A percentile compares a stretch with the other conserved stretches of the same genome.
These are phyloP conservation scores for Dasyprocta punctata DNA, from an alignment of 2,113 vertebrate species.

Conservation along the genomic window DNA sequence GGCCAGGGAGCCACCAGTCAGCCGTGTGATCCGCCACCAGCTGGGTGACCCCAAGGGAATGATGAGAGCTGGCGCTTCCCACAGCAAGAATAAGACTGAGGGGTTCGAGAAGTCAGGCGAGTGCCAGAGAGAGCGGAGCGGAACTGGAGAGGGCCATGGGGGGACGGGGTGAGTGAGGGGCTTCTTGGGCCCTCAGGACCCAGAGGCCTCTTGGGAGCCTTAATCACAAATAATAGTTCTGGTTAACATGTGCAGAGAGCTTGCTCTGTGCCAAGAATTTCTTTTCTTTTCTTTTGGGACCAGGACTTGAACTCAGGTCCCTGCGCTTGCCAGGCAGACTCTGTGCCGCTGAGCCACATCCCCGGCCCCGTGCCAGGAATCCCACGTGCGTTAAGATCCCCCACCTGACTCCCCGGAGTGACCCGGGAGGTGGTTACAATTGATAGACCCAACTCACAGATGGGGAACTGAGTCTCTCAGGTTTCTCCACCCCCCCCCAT, in stretches of 20 bases:
- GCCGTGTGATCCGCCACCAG: neutral
- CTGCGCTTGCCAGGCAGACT: no score
- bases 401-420: neutral
- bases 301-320: no score
- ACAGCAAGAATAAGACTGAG: neutral
- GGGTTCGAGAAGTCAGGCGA: neutral
- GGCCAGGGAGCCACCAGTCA: neutral
- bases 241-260: no score
- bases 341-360: no score
- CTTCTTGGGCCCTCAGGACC: neutral
- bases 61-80: no score
- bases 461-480: neutral
- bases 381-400: no score
- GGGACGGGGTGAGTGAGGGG: neutral
- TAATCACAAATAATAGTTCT: no score
- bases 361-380: no score
- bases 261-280: neutral
- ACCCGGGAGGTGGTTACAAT: neutral
- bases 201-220: neutral
- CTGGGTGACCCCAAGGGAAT: neutral
- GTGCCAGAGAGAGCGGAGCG: fast-evolving
- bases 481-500: neutral
- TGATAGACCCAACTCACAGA: neutral
- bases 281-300: no score
- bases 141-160: fast-evolving